phyloP scores from a whole-genome alignment of 2,888 invertebrate genomes.

The Trypoxylon attenuatum region DNA sequence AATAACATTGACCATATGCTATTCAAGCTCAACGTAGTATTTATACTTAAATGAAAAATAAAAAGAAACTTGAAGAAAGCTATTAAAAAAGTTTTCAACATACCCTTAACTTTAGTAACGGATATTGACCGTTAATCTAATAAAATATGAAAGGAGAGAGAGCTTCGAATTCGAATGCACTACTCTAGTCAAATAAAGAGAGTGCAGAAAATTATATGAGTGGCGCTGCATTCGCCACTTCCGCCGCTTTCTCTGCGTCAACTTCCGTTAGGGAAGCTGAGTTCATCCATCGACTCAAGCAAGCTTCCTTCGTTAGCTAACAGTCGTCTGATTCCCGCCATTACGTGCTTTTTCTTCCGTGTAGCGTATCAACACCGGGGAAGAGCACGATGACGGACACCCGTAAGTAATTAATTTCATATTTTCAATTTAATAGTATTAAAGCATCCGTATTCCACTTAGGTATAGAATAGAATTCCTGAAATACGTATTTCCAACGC shows the following conservation, averaged over 20 bases:
- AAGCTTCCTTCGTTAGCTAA: constrained; percentile 11
- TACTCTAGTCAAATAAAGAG: constrained; percentile 4
- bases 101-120: no score
- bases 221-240: constrained; percentile 17
- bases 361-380: constrained; percentile 23
- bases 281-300: constrained; percentile 14
- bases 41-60: constrained; percentile 50
- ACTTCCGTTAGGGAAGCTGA: constrained; percentile 24
- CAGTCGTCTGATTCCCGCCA: constrained; percentile 60
- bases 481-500: no score
- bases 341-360: constrained; percentile 56
- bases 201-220: background rate
- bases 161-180: constrained; percentile 4
- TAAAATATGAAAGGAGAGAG: background rate
- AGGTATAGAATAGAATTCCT: no score
- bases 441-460: no score
- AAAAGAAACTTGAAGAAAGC: constrained; percentile 47
- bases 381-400: constrained; percentile 67
- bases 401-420: constrained; percentile 62
- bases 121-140: no score
- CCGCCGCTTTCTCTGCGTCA: constrained; percentile 12
- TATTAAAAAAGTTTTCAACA: no score
- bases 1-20: no score
- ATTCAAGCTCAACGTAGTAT: constrained; percentile 49
- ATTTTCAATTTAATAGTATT: no score